phyloP scores from a whole-genome alignment of 1,140 invertebrate species.

The Drosophila novamexicana region DNA sequence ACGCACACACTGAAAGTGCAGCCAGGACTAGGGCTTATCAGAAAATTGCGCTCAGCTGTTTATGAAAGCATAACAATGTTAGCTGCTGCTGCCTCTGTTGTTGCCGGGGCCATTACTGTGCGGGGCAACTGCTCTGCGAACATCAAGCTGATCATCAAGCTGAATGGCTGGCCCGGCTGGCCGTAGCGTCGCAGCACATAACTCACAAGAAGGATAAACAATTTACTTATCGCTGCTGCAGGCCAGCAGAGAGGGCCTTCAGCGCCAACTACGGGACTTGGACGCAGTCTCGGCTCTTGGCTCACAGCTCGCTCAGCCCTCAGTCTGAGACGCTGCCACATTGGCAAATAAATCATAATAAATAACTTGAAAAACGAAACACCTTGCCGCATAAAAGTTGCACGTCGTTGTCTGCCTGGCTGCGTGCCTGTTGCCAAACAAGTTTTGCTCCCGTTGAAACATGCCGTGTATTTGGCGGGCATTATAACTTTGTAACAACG shows the following conservation, averaged over 20 bases:
- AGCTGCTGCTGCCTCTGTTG: constrained; percentile 40
- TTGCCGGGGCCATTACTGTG: constrained; percentile 47
- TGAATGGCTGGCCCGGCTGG: constrained; percentile 52
- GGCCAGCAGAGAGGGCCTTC: constrained; percentile 39
- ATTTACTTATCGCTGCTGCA: constrained; percentile 81
- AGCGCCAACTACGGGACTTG: constrained; percentile 6
- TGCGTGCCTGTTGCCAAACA: constrained; percentile 32
- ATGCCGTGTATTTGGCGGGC: constrained; percentile 15
- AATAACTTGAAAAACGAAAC: constrained; percentile 83
- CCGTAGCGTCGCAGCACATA: constrained; percentile 66
- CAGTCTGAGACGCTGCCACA: constrained; percentile 68
- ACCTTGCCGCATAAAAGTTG: constrained; percentile 80
- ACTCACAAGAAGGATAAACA: constrained; percentile 83
- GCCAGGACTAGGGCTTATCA: constrained; percentile 71
- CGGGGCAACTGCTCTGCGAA: constrained; percentile 42
- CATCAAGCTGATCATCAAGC: constrained; percentile 81
- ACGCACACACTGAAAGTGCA: constrained; percentile 13
- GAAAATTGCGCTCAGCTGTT: constrained; percentile 82
- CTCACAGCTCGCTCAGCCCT: constrained; percentile 2
- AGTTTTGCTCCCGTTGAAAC: constrained; percentile 30
- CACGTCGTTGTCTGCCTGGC: constrained; percentile 52
- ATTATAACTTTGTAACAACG: constrained; percentile 4
- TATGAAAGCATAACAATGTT: constrained; percentile 83
- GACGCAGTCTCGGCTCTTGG: constrained; percentile 3
- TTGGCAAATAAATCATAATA: constrained; percentile 83